Conservation (phyloP, 2,113 vertebrate genomes). For the Lathamus discolor region DNA sequence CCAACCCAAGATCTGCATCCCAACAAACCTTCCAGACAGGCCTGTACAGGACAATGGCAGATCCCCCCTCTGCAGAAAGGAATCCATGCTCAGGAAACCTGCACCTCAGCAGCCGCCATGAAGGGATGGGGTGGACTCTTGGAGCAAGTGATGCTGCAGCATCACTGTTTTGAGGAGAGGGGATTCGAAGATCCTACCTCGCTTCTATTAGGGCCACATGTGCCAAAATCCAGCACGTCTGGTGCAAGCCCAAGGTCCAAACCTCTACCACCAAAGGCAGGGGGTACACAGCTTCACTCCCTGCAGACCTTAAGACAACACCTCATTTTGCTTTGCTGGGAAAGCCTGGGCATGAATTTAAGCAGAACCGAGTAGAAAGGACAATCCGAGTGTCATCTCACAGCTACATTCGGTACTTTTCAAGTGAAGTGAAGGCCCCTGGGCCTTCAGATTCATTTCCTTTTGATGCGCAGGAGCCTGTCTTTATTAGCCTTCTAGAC, state of each 20-base stretch:
- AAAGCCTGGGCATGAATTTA: neutral
- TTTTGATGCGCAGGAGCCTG: neutral
- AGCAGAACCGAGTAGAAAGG: neutral
- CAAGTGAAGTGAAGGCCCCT: neutral
- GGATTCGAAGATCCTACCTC: neutral
- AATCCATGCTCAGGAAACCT: neutral
- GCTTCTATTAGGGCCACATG: neutral
- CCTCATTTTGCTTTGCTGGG: neutral
- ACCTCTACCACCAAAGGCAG: neutral
- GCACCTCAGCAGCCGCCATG: accelerated
- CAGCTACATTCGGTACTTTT: neutral
- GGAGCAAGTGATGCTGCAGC: neutral
- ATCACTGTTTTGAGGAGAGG: accelerated
- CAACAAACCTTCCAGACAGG: neutral
- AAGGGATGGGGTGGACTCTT: neutral
- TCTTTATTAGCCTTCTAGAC: neutral
- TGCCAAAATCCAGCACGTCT: neutral
- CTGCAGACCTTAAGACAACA: neutral
- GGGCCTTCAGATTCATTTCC: neutral
- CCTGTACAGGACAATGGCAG: neutral
- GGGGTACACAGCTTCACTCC: neutral
- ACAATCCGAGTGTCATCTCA: neutral
- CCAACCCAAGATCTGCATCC: neutral
- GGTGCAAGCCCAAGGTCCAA: neutral
- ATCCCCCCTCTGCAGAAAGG: neutral